Conservation (phyloP, 1,140 invertebrate species). For the Coelopa frigida region DNA sequence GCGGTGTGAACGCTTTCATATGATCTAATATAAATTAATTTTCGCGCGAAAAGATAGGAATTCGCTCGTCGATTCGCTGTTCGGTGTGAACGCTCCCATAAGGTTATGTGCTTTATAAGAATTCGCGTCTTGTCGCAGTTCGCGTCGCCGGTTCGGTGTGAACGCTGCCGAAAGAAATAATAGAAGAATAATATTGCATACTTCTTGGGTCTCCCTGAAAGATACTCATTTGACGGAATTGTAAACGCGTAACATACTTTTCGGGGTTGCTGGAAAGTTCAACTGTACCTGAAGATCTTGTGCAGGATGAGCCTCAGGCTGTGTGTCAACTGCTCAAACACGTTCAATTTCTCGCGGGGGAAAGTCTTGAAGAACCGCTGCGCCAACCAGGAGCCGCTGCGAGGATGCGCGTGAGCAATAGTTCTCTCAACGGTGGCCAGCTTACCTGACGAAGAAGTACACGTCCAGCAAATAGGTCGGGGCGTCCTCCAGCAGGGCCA, state of each 20-base stretch:
- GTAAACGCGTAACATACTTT: background rate
- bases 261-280: background rate
- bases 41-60: too few relatives aligned
- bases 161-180: too few relatives aligned
- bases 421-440: background rate
- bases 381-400: slow-evolving; percentile 12
- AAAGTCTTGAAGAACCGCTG: slow-evolving; percentile 10
- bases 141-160: too few relatives aligned
- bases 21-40: too few relatives aligned
- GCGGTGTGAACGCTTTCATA: too few relatives aligned
- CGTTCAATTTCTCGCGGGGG: slow-evolving; percentile 5
- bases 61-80: too few relatives aligned
- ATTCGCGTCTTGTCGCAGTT: too few relatives aligned
- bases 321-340: slow-evolving; percentile 12
- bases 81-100: too few relatives aligned
- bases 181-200: too few relatives aligned
- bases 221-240: too few relatives aligned
- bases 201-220: too few relatives aligned
- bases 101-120: too few relatives aligned
- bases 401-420: background rate
- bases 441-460: slow-evolving; percentile 16
- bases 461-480: slow-evolving; percentile 12
- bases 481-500: background rate
- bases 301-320: slow-evolving; percentile 7
- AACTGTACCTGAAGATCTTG: slow-evolving; percentile 8